Conservation (phyloP, 2,113 vertebrate genomes). For the Tyrannus savana region DNA sequence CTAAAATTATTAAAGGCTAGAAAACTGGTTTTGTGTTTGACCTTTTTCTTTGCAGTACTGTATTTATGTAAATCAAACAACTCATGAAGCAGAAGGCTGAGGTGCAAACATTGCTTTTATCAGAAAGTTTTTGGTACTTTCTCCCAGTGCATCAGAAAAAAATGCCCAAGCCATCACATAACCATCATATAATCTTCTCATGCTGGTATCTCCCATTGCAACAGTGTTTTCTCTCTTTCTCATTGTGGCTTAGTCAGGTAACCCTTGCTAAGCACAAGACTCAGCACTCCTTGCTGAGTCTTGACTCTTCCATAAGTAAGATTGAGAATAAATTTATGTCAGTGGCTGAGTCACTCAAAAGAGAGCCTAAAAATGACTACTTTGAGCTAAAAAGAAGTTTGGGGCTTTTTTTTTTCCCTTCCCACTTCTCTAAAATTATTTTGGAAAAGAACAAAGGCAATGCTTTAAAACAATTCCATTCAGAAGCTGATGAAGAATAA, state of each 20-base stretch:
- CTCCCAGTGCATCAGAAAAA: neutral
- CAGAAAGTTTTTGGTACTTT: neutral
- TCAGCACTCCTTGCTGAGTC: neutral
- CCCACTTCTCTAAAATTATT: neutral
- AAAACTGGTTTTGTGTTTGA: neutral
- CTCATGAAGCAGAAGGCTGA: neutral
- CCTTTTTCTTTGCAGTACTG: neutral
- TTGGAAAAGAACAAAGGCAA: neutral
- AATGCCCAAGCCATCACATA: neutral
- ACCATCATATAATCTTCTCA: neutral
- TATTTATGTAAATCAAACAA: neutral
- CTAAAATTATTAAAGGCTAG: neutral
- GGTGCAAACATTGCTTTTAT: neutral
- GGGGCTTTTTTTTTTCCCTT: accelerated
- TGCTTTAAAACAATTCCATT: neutral
- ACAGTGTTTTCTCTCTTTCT: neutral
- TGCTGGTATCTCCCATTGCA: neutral
- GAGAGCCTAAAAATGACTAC: neutral
- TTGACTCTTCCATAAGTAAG: neutral
- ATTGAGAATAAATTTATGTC: neutral
- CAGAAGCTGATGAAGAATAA: neutral
- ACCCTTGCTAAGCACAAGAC: neutral
- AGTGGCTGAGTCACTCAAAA: neutral
- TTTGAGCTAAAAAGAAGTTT: neutral
- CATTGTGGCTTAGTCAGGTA: neutral